Conservation (phyloP, 2,888 invertebrate genomes). For the Tuta absoluta region DNA sequence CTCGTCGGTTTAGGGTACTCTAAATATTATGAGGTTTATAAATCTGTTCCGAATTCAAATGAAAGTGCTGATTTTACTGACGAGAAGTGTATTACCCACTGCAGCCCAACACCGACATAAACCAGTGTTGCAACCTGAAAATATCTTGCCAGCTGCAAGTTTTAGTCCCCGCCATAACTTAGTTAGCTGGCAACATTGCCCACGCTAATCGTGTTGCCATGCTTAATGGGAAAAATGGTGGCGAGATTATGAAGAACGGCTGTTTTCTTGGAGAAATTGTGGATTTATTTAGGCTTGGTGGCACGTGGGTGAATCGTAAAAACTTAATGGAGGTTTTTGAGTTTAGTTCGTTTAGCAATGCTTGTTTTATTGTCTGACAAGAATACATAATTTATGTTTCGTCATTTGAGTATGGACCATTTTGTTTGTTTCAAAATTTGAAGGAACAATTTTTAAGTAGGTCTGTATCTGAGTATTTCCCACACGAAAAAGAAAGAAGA, state of each 20-base stretch:
- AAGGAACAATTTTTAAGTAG: too few species aligned
- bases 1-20: too few species aligned
- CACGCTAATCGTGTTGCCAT: slow-evolving; percentile 53
- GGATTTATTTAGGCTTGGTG: neutral
- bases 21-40: too few species aligned
- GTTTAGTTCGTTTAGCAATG: neutral
- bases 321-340: neutral
- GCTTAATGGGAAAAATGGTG: slow-evolving; percentile 47
- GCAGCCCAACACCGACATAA: neutral
- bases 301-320: slow-evolving; percentile 10
- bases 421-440: too few species aligned
- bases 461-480: too few species aligned
- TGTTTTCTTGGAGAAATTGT: slow-evolving; percentile 11
- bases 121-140: slow-evolving; percentile 20
- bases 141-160: slow-evolving; percentile 23
- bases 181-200: slow-evolving; percentile 53
- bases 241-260: slow-evolving; percentile 18
- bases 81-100: slow-evolving; percentile 1
- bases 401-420: too few species aligned
- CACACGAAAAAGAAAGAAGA: too few species aligned
- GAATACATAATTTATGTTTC: too few species aligned
- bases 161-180: slow-evolving; percentile 48
- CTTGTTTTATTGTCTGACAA: neutral
- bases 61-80: too few species aligned
- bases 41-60: too few species aligned